Evolutionary conservation across 2,113 vertebrate genomes (phyloP), one percentile per base, ranked within the genome.

Genomic region (Rattus rattus): DNA sequence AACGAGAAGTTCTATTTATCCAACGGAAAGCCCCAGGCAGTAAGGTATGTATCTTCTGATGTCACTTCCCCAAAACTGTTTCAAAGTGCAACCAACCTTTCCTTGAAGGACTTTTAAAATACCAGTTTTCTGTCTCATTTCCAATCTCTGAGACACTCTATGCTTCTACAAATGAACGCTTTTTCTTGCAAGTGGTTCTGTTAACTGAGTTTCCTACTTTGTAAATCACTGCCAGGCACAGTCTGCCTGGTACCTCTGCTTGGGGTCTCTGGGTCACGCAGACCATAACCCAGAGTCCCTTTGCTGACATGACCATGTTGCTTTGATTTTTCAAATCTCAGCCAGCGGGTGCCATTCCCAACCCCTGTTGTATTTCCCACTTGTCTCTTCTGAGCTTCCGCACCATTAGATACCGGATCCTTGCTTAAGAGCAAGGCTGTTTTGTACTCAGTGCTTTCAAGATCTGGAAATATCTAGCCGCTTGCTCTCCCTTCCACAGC

Each of bases 1-100:
- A 72, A 98, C 0, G 3, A 97, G 70, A 98, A 98, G 63, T 99
- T 98, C 96, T 99, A 99, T 52, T 2, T 96, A 28, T 97, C 96
- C 86, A 90, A 56, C 5, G 86, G 61, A 8, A 73, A 14, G 63
- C 47, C 10, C 0, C 47, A 98, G 95, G 89, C 98, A 95, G 98
- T 98, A 95, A 98, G 94, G 99, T 99, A 98, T 77, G 77, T 24
- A 77, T 81, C 88, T 77, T 95, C 87, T 75, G 20, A 94, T 69
- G 77, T 81, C 63, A 81, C 24, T 73, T 92, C 94, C 94, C 28
- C 52, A 12, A 91, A 88, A 70, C 30, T 61, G 76, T 61, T 94
- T 89, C 80, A 91, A 86, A 67, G n/a, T 91, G 26, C 20, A 95
- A 79, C 2, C 2, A 39, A 65, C 79, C 92, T 91, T 87, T 65